Base-by-base conservation (phyloP, 2,797 vertebrate genomes). In the Cossypha dichroa region DNA sequence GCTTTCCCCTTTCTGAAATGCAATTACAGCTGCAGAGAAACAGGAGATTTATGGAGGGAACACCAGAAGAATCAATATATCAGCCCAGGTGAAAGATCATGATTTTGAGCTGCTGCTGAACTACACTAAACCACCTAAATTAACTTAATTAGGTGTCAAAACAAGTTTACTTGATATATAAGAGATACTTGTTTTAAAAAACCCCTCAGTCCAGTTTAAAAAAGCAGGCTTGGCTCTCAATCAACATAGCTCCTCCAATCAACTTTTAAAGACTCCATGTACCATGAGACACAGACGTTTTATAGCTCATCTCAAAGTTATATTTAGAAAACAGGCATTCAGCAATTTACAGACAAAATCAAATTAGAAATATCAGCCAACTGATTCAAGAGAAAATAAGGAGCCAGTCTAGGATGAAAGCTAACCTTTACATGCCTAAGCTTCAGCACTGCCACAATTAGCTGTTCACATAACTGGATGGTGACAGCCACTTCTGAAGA, bases 61-160 rank as follows among this genome's bases (percentile, higher is more conserved):
- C 79, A 28, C 14, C 38, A 40, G 46, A 4, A 36, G 82, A 69
- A 94, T 92, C 92, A 28, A 90, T 92, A 77, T 6, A 63, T 70
- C 48, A 82, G 72, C 62, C 58, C 49, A 88, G 90, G 46, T 58
- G 69, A 69, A 88, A 83, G 74, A 63, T 49, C 28, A 5, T 15
- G 82, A 60, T 70, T 67, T 74, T 77, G 77, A 88, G 85, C 87
- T 60, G 90, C 87, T 80, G 75, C 73, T 75, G 82, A 89, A 52
- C 72, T 66, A n/a, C 41, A 58, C 92, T 92, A 94, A 92, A 46
- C 46, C 77, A 55, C 59, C 84, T 76, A 91, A 87, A 92, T 86
- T 86, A 78, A 68, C 77, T 92, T 92, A 95, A 72, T 81, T 76
- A 87, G 22, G 10, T 75, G 81, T 85, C 74, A 85, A 85, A 93